Conservation (phyloP, 2,888 invertebrate genomes). For the Dascillus cervinus region DNA sequence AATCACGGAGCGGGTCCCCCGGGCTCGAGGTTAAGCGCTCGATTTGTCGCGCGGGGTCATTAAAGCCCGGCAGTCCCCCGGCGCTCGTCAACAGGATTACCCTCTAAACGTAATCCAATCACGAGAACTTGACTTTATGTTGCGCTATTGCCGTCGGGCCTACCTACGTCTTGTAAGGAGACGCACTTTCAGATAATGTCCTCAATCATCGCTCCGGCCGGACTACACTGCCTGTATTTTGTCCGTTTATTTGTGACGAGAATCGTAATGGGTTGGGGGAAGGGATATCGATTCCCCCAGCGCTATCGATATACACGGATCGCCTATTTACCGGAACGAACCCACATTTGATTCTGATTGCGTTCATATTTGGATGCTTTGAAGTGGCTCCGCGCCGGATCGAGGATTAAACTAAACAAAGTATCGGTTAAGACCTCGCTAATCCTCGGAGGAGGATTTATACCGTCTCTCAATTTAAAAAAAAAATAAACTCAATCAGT, state of each 20-base stretch:
- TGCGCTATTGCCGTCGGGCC: conserved; percentile 25
- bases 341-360: conserved; percentile 41
- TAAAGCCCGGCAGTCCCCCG: conserved; percentile 47
- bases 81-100: conserved; percentile 55
- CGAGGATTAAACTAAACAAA: conserved; percentile 36
- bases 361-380: conserved; percentile 35
- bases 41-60: conserved; percentile 46
- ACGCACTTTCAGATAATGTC: conserved; percentile 20
- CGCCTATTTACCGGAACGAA: conserved; percentile 37
- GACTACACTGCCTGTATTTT: conserved; percentile 20
- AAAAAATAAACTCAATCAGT: too few species aligned
- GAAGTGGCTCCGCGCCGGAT: conserved; percentile 31
- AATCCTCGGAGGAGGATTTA: conserved; percentile 14
- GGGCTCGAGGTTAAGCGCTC: conserved; percentile 41
- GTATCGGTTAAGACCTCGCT: conserved; percentile 26
- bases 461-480: too few species aligned
- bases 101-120: conserved; percentile 61
- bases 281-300: conserved; percentile 22
- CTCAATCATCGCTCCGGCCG: conserved; percentile 21
- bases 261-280: conserved; percentile 23
- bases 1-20: conserved; percentile 21
- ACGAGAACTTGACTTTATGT: conserved; percentile 38
- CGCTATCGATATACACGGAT: conserved; percentile 22
- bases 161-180: conserved; percentile 24
- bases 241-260: conserved; percentile 27